Percentiles rank a stretch among this genome's conserved stretches.
phyloP scores from a whole-genome alignment of 2,113 vertebrate species.

The Microtus richardsoni region DNA sequence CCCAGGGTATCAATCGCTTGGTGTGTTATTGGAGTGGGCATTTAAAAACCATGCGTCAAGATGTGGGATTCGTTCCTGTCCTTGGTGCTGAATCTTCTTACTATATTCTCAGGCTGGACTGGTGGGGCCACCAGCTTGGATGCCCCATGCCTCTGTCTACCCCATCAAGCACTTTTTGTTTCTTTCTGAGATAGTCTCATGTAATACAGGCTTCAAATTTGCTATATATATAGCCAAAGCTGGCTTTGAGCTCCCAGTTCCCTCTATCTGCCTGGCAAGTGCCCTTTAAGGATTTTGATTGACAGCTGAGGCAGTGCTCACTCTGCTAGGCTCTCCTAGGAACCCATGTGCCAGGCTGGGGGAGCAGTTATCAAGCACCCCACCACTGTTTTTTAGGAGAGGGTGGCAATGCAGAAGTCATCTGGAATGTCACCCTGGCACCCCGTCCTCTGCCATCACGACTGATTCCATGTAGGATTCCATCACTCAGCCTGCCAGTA shows the following conservation, averaged over 20 bases:
- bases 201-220: neutral
- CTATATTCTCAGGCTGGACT: neutral
- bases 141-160: too few species aligned
- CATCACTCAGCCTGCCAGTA: neutral
- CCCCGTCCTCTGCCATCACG: neutral
- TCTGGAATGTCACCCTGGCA: neutral
- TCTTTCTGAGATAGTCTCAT: neutral
- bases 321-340: neutral
- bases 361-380: neutral
- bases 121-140: neutral
- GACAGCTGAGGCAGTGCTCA: neutral
- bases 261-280: neutral
- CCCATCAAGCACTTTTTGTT: neutral
- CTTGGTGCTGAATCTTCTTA: neutral
- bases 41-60: neutral
- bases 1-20: fast-evolving
- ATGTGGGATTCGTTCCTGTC: neutral
- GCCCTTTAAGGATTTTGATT: neutral
- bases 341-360: neutral
- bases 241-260: neutral
- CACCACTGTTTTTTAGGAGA: fast-evolving
- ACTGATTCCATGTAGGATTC: neutral
- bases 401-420: fast-evolving
- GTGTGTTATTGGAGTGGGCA: neutral
- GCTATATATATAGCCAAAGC: neutral